Conservation (phyloP, 2,888 invertebrate genomes). For the Xestia c-nigrum region DNA sequence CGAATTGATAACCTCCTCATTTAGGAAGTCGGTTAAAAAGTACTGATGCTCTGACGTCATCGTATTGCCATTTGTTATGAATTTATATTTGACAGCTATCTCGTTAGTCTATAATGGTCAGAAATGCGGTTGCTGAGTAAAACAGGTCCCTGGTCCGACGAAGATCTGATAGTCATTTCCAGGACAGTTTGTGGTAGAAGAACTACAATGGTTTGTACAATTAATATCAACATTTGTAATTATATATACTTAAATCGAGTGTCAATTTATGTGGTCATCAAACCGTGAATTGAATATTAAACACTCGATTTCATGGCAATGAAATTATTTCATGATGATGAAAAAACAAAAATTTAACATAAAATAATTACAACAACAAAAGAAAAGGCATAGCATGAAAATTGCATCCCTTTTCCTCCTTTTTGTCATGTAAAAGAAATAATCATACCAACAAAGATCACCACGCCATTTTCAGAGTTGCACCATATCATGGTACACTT, state of each 20-base stretch:
- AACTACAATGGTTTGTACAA: neutral
- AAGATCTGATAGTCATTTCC: neutral
- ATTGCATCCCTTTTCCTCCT: neutral
- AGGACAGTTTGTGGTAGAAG: neutral
- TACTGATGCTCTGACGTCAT: too few species aligned
- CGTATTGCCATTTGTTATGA: too few species aligned
- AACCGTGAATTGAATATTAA: constrained; percentile 28
- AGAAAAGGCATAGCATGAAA: neutral
- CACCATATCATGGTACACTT: neutral
- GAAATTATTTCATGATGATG: neutral
- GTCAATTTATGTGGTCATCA: constrained; percentile 26
- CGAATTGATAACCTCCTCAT: too few species aligned
- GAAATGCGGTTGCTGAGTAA: too few species aligned
- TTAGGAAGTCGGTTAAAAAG: too few species aligned
- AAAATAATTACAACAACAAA: neutral
- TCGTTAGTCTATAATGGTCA: too few species aligned
- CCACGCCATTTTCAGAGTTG: neutral
- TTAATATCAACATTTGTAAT: neutral
- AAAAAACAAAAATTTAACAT: neutral
- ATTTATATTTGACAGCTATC: too few species aligned
- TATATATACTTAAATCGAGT: constrained; percentile 23
- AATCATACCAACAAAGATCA: too few species aligned
- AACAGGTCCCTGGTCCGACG: too few species aligned
- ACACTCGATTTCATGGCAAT: neutral
- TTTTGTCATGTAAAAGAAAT: too few species aligned